These are phyloP conservation scores for Pogonognathellus flavescens DNA, from an alignment of 1,140 invertebrate genomes.

Conservation along the genomic window DNA sequence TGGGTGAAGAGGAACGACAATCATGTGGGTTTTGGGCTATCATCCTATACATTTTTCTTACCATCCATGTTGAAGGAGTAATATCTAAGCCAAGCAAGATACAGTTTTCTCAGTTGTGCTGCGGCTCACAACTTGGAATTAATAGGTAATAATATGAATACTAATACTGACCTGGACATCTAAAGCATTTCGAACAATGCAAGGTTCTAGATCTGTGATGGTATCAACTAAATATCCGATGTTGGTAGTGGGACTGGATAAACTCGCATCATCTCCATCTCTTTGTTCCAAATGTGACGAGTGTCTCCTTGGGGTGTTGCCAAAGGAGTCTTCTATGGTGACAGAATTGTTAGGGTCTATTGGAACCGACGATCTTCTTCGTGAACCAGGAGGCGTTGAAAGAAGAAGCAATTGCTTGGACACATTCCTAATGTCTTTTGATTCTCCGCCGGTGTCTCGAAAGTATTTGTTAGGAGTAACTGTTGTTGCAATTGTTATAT, in stretches of 20 bases:
- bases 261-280: neutral
- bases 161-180: slow-evolving; percentile 59
- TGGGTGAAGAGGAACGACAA: too few species aligned
- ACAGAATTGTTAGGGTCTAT: slow-evolving; percentile 1
- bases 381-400: slow-evolving; percentile 23
- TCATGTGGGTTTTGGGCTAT: too few species aligned
- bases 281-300: slow-evolving; percentile 58
- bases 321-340: neutral
- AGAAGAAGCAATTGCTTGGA: slow-evolving; percentile 53
- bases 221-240: slow-evolving; percentile 63
- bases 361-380: slow-evolving; percentile 56
- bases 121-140: too few species aligned
- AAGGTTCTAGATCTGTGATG: slow-evolving; percentile 64
- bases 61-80: too few species aligned
- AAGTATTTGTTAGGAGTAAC: slow-evolving; percentile 11
- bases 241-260: neutral
- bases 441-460: neutral
- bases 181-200: slow-evolving; percentile 59
- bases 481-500: too few species aligned
- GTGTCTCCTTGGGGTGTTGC: slow-evolving; percentile 34
- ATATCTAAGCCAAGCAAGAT: too few species aligned
- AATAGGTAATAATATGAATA: too few species aligned
- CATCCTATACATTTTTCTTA: too few species aligned
- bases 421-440: slow-evolving; percentile 27
- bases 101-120: too few species aligned